Evolutionary conservation across 1,140 invertebrate genomes (phyloP).

Genomic region (Brachionus rubens): DNA sequence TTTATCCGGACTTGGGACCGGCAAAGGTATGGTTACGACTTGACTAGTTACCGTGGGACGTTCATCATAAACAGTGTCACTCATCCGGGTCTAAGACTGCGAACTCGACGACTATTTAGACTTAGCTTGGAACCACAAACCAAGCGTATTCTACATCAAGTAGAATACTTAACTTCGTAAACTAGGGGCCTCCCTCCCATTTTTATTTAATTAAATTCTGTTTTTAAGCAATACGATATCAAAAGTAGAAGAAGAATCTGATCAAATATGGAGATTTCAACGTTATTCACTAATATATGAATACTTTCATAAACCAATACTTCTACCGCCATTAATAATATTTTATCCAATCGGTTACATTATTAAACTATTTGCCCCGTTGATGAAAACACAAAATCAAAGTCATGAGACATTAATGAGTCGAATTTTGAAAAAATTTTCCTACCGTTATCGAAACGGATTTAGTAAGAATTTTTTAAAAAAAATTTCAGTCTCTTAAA

Average conservation of each 20-base stretch:
- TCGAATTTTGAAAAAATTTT: constrained; percentile 1
- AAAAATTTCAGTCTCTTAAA: neutral
- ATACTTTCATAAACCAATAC: constrained; percentile 28
- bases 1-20: too few relatives aligned
- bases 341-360: constrained; percentile 17
- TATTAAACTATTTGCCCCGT: neutral
- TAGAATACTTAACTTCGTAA: too few relatives aligned
- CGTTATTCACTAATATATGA: constrained; percentile 38
- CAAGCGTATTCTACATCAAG: too few relatives aligned
- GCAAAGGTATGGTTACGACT: too few relatives aligned
- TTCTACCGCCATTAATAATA: constrained; percentile 12
- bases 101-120: too few relatives aligned
- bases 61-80: too few relatives aligned
- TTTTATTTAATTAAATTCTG: too few relatives aligned
- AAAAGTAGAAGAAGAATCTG: constrained; percentile 19
- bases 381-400: neutral
- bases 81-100: too few relatives aligned
- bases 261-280: constrained; percentile 28
- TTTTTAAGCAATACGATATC: neutral
- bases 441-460: constrained; percentile 29
- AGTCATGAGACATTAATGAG: neutral
- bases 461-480: constrained; percentile 5
- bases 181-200: too few relatives aligned
- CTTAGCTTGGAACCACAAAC: too few relatives aligned
- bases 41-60: too few relatives aligned